phyloP scores from a whole-genome alignment of 2,113 vertebrate species.

The Carollia perspicillata region DNA sequence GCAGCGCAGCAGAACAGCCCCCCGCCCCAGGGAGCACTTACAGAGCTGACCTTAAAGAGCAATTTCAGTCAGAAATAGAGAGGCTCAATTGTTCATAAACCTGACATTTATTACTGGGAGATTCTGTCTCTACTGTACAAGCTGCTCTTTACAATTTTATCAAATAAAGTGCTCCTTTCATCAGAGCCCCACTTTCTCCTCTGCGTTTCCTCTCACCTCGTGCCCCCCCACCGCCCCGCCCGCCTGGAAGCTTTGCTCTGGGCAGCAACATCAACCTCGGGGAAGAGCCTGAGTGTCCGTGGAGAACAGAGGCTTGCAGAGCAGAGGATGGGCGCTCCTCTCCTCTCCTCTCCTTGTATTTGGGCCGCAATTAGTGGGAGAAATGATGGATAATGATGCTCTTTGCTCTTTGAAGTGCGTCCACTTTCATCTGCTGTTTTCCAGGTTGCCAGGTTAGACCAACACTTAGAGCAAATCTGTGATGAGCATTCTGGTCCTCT shows the following conservation, averaged over 20 bases:
- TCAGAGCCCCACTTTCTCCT: slow-evolving; percentile 49
- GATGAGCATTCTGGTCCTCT: neutral
- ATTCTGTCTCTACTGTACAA: slow-evolving; percentile 68
- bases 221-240: fast-evolving
- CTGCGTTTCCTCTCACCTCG: neutral
- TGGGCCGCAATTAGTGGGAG: neutral
- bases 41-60: slow-evolving; percentile 81
- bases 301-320: neutral
- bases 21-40: slow-evolving; percentile 69
- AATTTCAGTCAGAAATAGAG: slow-evolving; percentile 76
- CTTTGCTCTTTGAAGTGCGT: neutral
- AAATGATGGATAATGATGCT: neutral
- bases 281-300: neutral
- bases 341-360: neutral
- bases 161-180: slow-evolving; percentile 73
- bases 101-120: slow-evolving; percentile 82
- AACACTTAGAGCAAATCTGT: neutral
- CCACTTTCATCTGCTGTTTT: neutral
- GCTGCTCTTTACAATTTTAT: slow-evolving; percentile 79
- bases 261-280: fast-evolving
- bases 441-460: neutral
- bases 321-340: fast-evolving
- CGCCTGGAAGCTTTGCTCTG: neutral
- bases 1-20: neutral
- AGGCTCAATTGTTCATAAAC: slow-evolving; percentile 83